These are phyloP conservation scores for Lepeophtheirus salmonis DNA, from an alignment of 1,140 invertebrate species.

Conservation along the genomic window DNA sequence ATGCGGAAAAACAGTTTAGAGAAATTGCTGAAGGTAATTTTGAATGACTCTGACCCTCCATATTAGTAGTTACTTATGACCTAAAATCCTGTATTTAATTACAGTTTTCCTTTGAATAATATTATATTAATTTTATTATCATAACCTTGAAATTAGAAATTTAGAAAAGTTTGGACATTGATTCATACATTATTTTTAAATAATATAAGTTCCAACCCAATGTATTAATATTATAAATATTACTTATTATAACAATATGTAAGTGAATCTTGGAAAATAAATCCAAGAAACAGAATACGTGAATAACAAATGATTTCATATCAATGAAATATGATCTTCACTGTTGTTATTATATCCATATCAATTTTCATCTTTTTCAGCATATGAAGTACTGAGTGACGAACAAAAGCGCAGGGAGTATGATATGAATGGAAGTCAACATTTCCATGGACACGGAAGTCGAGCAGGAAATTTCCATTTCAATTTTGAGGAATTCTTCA, in stretches of 20 bases:
- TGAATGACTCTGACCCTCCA: too few relatives aligned
- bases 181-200: too few relatives aligned
- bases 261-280: not conserved
- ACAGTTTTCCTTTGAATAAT: too few relatives aligned
- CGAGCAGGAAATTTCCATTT: slow-evolving; percentile 19
- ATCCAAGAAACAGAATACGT: too few relatives aligned
- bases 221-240: not conserved
- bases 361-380: slow-evolving; percentile 16
- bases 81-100: not conserved
- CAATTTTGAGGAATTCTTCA: slow-evolving; percentile 22
- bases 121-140: too few relatives aligned
- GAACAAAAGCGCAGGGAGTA: slow-evolving; percentile 21
- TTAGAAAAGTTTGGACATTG: too few relatives aligned
- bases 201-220: not conserved
- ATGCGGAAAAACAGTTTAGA: slow-evolving; percentile 29
- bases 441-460: slow-evolving; percentile 14
- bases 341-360: too few relatives aligned
- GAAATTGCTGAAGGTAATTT: slow-evolving; percentile 29
- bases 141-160: too few relatives aligned
- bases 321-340: too few relatives aligned
- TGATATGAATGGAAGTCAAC: slow-evolving; percentile 19
- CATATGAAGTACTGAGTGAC: slow-evolving; percentile 22
- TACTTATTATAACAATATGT: not conserved
- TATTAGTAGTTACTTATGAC: too few relatives aligned
- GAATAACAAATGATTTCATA: too few relatives aligned